Percentiles rank a stretch among this genome's conserved stretches.
These are phyloP conservation scores for Amitus sp. DNA, from an alignment of 2,888 invertebrate genomes.

Conservation along the genomic window DNA sequence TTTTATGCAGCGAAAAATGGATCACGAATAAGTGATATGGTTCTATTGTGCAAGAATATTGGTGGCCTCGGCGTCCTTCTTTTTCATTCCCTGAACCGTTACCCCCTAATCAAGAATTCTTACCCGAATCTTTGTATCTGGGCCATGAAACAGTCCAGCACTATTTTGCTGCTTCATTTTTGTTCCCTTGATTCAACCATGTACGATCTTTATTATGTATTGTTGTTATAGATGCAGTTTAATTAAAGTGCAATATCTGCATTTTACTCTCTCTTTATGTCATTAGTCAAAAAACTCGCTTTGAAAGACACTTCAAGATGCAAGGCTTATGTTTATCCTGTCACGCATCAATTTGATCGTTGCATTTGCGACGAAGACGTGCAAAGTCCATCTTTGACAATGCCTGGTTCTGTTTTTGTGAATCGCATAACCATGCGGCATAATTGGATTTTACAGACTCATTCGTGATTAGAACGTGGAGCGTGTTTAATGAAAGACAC, in stretches of 20 bases:
- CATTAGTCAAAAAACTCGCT: not conserved
- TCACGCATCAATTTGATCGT: constrained; percentile 47
- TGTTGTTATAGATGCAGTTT: constrained; percentile 15
- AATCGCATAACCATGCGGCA: constrained; percentile 34
- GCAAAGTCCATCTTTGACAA: constrained; percentile 15
- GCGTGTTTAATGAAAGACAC: constrained; percentile 47
- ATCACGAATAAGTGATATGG: constrained; percentile 62
- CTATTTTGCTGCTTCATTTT: not conserved
- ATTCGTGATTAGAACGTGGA: constrained; percentile 35
- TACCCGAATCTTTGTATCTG: constrained; percentile 41
- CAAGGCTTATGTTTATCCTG: constrained; percentile 1
- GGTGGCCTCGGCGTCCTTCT: constrained; percentile 31
- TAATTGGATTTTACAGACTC: constrained; percentile 33
- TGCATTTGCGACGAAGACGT: constrained; percentile 44
- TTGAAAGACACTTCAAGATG: constrained; percentile 8
- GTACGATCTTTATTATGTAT: constrained; percentile 35
- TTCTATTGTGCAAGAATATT: constrained; percentile 50
- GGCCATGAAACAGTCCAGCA: constrained; percentile 34
- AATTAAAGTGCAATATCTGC: not conserved
- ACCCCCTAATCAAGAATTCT: constrained; percentile 23
- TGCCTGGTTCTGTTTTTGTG: constrained; percentile 56
- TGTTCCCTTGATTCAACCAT: constrained; percentile 30
- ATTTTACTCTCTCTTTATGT: not conserved
- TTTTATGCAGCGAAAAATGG: constrained; percentile 56
- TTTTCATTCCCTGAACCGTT: constrained; percentile 13